Evolutionary conservation across 2,888 invertebrate species (phyloP), one percentile per base, ranked within the genome.

Genomic region (Acanthopleura granulata): DNA sequence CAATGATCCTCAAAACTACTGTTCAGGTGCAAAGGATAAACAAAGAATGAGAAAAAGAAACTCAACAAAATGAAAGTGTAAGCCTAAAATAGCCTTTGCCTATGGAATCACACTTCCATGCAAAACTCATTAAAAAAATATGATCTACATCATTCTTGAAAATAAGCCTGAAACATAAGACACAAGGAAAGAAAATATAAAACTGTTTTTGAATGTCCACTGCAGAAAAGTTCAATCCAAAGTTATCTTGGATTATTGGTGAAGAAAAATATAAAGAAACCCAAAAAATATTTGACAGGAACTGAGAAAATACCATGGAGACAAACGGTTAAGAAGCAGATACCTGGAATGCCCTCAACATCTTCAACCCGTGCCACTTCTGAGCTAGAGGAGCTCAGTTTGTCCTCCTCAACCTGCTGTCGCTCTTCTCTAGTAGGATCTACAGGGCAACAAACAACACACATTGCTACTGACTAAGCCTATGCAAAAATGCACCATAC

Each of bases 351-450:
- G 40, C 50, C 71, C 27, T 76, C 80, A 76, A 87, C 83, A 78
- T 87, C 87, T 72, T 88, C 88, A 62, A 86, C 77, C 73, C 86
- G 86, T 30, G 87, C 86, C 74, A 85, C 83, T 76, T 87, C 87
- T 25, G 87, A 86, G 75, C 86, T 86, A 57, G 88, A 86, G 25
- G 85, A 84, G 76, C 86, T 87, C 72, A 83, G 76, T 75, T 84
- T 84, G 74, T 87, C 87, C 71, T 82, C 82, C 70, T 72, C 75
- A 18, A 51, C 57, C 22, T n/a, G 51, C 29, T 30, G 22, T n/a
- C 66, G 72, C 29, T 74, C 71, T 25, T 75, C 73, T 57, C 66
- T 50, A 66, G 22, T 22, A 66, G 22, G 16, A 66, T 66, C 66
- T 66, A 66, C 66, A 66, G 66, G 25, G 29, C 6, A 66, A 66